Evolutionary conservation across 2,888 invertebrate genomes (phyloP).

Genomic region (Sialis lutaria): DNA sequence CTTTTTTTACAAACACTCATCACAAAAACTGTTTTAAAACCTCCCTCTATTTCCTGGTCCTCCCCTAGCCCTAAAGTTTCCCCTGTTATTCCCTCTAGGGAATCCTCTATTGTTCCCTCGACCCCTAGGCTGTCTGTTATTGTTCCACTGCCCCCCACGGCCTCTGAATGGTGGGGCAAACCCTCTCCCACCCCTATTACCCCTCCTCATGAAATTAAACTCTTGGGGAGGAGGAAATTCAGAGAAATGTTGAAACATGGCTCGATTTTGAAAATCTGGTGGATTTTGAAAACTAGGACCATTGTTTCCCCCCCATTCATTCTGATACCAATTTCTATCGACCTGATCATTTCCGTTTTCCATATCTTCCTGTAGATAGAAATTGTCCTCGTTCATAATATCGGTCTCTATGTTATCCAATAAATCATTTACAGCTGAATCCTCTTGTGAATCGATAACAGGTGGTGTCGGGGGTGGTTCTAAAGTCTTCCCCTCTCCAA

Average conservation of each 20-base stretch:
- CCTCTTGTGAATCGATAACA: constrained; percentile 22
- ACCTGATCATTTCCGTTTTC: constrained; percentile 8
- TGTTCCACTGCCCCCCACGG: constrained; percentile 8
- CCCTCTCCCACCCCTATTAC: constrained; percentile 15
- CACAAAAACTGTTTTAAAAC: neutral
- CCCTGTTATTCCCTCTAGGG: constrained; percentile 20
- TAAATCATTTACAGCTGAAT: constrained; percentile 22
- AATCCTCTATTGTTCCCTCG: constrained; percentile 19
- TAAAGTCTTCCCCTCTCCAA: neutral
- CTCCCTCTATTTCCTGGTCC: constrained; percentile 8
- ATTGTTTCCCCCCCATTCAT: constrained; percentile 14
- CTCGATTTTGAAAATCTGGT: constrained; percentile 9
- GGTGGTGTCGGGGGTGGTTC: constrained; percentile 19
- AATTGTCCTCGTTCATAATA: constrained; percentile 11
- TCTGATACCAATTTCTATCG: constrained; percentile 8
- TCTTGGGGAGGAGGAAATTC: constrained; percentile 7
- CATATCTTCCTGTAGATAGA: neutral
- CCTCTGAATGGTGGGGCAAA: constrained; percentile 14
- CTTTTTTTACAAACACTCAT: too few relatives aligned
- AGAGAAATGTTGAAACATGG: neutral
- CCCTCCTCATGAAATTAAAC: constrained; percentile 11
- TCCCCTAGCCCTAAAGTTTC: constrained; percentile 22
- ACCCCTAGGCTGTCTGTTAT: constrained; percentile 5
- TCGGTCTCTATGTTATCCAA: constrained; percentile 21
- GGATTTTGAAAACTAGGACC: constrained; percentile 1